phyloP scores from a whole-genome alignment of 2,797 vertebrate genomes.

The Enteromius radiatus region DNA sequence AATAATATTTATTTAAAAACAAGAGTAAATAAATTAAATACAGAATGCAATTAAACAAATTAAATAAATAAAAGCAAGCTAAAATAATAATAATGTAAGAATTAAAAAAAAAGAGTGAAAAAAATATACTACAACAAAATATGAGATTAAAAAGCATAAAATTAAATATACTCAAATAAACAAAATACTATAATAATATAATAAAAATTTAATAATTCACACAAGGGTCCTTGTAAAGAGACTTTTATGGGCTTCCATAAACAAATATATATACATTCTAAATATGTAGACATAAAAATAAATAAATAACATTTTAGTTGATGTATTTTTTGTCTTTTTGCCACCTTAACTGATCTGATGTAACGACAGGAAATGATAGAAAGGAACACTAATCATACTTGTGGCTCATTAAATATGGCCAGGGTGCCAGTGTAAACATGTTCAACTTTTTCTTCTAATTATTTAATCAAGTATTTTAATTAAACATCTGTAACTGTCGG shows the following conservation, averaged over 20 bases:
- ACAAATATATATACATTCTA: background rate
- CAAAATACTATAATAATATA: background rate
- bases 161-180: background rate
- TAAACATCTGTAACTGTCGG: background rate
- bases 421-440: background rate
- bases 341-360: background rate
- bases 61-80: background rate
- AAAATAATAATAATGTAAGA: background rate
- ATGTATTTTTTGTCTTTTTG: background rate
- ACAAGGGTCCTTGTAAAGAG: background rate
- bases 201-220: background rate
- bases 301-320: background rate
- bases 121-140: background rate
- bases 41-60: background rate
- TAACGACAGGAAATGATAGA: background rate
- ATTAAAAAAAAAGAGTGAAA: background rate
- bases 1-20: background rate
- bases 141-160: background rate
- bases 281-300: background rate
- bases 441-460: background rate
- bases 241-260: background rate
- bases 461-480: background rate
- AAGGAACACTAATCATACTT: background rate
- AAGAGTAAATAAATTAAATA: no score
- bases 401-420: background rate